Conservation (phyloP, 2,113 vertebrate species). For the Lycaon pictus region DNA sequence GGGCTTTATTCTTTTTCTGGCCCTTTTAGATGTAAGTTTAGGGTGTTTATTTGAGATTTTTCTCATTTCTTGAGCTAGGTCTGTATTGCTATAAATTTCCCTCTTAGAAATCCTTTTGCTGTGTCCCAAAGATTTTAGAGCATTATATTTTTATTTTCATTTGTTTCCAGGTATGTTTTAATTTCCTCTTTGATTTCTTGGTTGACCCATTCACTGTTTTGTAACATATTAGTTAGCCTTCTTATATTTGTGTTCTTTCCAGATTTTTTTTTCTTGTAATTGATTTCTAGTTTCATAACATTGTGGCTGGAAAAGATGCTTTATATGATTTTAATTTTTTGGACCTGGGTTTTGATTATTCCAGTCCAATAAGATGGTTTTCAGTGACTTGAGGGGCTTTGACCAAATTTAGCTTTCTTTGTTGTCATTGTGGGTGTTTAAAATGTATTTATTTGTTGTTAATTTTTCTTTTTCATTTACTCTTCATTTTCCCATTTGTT, state of each 20-base stretch:
- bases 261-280: neutral
- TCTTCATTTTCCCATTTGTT: neutral
- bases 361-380: neutral
- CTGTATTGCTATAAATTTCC: neutral
- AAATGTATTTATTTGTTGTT: neutral
- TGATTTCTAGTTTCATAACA: neutral
- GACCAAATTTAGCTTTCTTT: neutral
- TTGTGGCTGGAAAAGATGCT: neutral
- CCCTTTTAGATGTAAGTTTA: neutral
- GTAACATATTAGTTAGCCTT: neutral
- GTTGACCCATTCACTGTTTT: neutral
- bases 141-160: neutral
- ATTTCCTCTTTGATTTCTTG: neutral
- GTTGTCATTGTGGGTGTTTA: neutral
- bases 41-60: neutral
- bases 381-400: neutral
- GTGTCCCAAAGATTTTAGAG: neutral
- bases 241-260: neutral
- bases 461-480: neutral
- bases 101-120: neutral
- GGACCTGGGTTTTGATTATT: neutral
- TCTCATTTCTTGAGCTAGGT: neutral
- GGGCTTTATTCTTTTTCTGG: neutral
- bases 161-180: neutral
- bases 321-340: neutral